phyloP scores from a whole-genome alignment of 2,888 invertebrate species.

The Hyalella azteca region DNA sequence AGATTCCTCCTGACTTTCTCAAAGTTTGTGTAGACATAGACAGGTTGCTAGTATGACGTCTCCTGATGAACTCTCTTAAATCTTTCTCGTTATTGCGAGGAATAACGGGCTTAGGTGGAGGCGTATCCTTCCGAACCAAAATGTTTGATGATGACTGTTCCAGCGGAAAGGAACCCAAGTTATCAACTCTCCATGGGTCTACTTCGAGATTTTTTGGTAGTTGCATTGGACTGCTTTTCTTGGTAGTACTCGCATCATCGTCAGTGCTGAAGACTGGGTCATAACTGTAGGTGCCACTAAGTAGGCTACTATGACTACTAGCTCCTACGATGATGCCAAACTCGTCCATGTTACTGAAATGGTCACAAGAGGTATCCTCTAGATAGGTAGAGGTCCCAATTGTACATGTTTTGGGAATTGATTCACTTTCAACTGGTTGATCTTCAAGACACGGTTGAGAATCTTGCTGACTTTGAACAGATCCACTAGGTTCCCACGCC shows the following conservation, averaged over 20 bases:
- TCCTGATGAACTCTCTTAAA: slow-evolving; percentile 6
- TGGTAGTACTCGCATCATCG: slow-evolving; percentile 4
- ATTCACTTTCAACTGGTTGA: not conserved
- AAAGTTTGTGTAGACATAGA: slow-evolving; percentile 37
- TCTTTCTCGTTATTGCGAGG: not conserved
- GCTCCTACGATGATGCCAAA: slow-evolving; percentile 35
- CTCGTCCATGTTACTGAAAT: slow-evolving; percentile 38
- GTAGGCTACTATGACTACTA: slow-evolving; percentile 14
- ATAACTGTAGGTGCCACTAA: slow-evolving; percentile 35
- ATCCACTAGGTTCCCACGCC: not conserved
- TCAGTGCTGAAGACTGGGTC: slow-evolving; percentile 33
- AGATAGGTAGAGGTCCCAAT: slow-evolving; percentile 28
- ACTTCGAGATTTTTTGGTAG: slow-evolving; percentile 23
- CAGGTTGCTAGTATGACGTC: slow-evolving; percentile 18
- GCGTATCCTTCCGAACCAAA: slow-evolving; percentile 25
- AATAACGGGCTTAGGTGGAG: slow-evolving; percentile 5
- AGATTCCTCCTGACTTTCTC: not conserved
- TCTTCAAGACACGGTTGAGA: not conserved
- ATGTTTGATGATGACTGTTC: not conserved
- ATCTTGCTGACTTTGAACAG: slow-evolving; percentile 9
- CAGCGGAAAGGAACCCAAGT: not conserved
- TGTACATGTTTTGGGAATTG: not conserved
- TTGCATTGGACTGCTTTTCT: not conserved
- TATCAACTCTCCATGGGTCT: slow-evolving; percentile 30
- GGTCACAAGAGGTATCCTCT: not conserved